Evolutionary conservation across 2,888 invertebrate species (phyloP), one percentile per base, ranked within the genome.

Genomic region (Caradrina kadenii): DNA sequence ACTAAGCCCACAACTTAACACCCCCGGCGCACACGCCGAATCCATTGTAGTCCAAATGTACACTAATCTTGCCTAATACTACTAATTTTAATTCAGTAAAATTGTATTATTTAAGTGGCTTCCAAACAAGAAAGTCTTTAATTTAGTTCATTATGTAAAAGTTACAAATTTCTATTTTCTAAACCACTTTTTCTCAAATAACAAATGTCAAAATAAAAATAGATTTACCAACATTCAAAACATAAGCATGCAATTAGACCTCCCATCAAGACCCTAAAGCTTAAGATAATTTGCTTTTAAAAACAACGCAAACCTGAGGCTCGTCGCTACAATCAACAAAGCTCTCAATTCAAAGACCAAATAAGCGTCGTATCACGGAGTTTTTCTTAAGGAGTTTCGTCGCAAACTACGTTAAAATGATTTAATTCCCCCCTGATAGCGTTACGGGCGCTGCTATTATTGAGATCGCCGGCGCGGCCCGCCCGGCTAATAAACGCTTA

Each of bases 401-500:
- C 86, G 89, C 89, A 93, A 93, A 95, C 92, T 94, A 90, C 93
- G 94, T 95, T 94, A 96, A 95, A 94, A 95, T 96, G 95, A 96
- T 96, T 95, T 95, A 95, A 90, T 92, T 94, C 93, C 92, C 94
- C 93, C 89, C 83, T 92, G 95, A 94, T 94, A 94, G 93, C 94
- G 93, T 87, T 89, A 91, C 91, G 88, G 86, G 87, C 87, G 85
- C 81, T 86, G 89, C 88, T 91, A 88, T 92, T 92, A 93, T 93
- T 92, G 93, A 92, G 92, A 90, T 87, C 89, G 91, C 90, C 89
- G 86, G 84, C 91, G 88, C 88, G 88, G 87, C 89, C 91, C 91
- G 89, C 87, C 88, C 79, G 93, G 92, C 96, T 96, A 96, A 96
- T 96, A 96, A 96, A 96, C 93, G 96, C 96, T 96, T 96, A 96